Conservation (phyloP, 2,113 vertebrate species). For the Cottus gobio region DNA sequence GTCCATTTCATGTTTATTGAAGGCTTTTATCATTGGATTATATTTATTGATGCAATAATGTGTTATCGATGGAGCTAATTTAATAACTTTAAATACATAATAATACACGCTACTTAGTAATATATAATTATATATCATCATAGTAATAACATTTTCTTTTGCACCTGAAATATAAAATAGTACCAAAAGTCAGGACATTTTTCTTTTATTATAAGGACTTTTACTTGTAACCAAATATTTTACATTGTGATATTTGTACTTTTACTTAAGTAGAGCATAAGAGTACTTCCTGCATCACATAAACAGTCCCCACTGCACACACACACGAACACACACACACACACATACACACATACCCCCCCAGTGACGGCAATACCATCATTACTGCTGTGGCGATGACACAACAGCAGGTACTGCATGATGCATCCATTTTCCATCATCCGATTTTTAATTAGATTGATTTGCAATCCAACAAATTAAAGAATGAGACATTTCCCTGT, state of each 20-base stretch:
- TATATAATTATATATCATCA: too few species aligned
- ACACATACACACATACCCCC: not conserved
- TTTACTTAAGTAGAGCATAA: not conserved
- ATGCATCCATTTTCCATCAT: constrained; percentile 29
- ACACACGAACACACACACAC: not conserved
- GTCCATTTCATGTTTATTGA: not conserved
- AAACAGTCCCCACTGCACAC: not conserved
- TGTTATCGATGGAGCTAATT: too few species aligned
- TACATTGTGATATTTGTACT: not conserved
- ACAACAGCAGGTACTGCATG: constrained; percentile 28
- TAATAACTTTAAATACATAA: too few species aligned
- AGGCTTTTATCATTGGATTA: not conserved
- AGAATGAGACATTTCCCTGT: constrained; percentile 53
- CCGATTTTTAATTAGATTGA: constrained; percentile 41
- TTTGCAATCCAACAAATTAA: constrained; percentile 51
- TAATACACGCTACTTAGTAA: too few species aligned
- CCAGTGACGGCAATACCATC: constrained; percentile 11
- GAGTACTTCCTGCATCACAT: not conserved
- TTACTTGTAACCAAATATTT: not conserved
- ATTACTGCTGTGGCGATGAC: constrained; percentile 11
- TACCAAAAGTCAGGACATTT: too few species aligned
- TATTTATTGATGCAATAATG: not conserved
- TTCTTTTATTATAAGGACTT: too few species aligned
- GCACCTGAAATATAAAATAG: too few species aligned
- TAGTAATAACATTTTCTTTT: too few species aligned